These are phyloP conservation scores for Oscheius sp. DNA, from an alignment of 2,888 invertebrate genomes.

Conservation along the genomic window DNA sequence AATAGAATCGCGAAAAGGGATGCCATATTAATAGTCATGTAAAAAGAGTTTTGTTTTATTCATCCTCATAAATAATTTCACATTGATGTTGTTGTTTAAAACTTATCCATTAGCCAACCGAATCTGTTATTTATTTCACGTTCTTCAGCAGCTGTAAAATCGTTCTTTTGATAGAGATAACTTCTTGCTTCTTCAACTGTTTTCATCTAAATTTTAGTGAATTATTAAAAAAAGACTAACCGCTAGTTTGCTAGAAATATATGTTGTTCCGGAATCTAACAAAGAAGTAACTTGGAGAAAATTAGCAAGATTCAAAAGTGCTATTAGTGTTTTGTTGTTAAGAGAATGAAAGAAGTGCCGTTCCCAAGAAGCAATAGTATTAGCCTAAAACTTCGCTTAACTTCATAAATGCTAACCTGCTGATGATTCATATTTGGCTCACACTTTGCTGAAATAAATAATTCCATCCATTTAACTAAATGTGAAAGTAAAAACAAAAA, in stretches of 20 bases:
- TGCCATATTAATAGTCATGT: no score
- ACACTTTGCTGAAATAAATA: background rate
- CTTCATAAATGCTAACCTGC: background rate
- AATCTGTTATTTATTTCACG: background rate
- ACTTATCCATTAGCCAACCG: constrained; percentile 12
- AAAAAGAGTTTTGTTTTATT: no score
- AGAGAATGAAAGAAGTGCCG: constrained; percentile 11
- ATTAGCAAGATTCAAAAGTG: constrained; percentile 18
- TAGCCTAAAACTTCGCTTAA: background rate
- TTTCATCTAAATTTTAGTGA: background rate
- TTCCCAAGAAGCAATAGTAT: background rate
- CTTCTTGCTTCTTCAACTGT: constrained; percentile 10
- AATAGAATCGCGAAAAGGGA: no score
- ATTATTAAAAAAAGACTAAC: background rate
- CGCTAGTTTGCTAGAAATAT: constrained; percentile 2
- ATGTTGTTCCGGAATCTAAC: constrained; percentile 8
- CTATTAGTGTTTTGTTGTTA: background rate
- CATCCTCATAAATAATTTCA: no score
- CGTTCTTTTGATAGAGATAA: constrained; percentile 13
- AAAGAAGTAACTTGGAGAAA: constrained; percentile 6
- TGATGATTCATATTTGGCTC: background rate
- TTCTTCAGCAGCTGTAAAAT: constrained; percentile 17
- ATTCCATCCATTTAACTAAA: constrained; percentile 23
- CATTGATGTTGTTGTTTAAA: background rate
- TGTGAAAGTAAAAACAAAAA: background rate